Base-by-base conservation (phyloP, 2,797 vertebrate genomes). In the Simalia tracyae region DNA sequence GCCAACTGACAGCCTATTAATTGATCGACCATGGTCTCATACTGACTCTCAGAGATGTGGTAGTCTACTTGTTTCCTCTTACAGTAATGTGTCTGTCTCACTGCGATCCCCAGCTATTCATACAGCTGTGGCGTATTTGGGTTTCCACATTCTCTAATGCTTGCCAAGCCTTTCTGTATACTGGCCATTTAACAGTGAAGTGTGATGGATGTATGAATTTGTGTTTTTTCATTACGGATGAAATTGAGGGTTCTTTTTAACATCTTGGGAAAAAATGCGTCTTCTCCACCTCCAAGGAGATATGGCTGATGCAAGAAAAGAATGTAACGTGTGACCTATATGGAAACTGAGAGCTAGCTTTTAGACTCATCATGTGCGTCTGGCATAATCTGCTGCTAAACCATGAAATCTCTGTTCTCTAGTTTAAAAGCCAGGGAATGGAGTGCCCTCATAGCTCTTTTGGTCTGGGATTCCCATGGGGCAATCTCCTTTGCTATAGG, bases 261-360 rank as follows among this genome's bases (percentile, higher is more conserved):
- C 72, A 81, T 81, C 36, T 81, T 46, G 72, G 9, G 1, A 26
- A 1, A 4, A 3, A 28, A 59, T 31, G 42, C 5, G n/a, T 22
- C 56, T 31, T 31, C 14, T 28, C 28, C 85, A 54, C 31, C 31
- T 6, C 64, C 5, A n/a, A 56, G 26, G 50, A 56, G 46, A 15
- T 19, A 63, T 24, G 81, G 89, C 89, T 90, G 89, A 90, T 57
- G 61, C 89, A 90, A 90, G 84, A 57, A 50, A 31, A 76, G 54
- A 56, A 36, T 54, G 63, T 22, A 86, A 28, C 8, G 1, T 54
- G 60, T 86, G 90, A 68, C 54, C n/a, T 2, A 8, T 42, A 91
- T 19, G 31, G 90, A 91, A 86, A 90, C 60, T 68, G 12, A 26
- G 60, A 61, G 46, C 15, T 50, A 50, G 60, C 42, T 88, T 46